These are phyloP conservation scores for Athrips mouffetella DNA, from an alignment of 2,888 invertebrate genomes.

Conservation along the genomic window DNA sequence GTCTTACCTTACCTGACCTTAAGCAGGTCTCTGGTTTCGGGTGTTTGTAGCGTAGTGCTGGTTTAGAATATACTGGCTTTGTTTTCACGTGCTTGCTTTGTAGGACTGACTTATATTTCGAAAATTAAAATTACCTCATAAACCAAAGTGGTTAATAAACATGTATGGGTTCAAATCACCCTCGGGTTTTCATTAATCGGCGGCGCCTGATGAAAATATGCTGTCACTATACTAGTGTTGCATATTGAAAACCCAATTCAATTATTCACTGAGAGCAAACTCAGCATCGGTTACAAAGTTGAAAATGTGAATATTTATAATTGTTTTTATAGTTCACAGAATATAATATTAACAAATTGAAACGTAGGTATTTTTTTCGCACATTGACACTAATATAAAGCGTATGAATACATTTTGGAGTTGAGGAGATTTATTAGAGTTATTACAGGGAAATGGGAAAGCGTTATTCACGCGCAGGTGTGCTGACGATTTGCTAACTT, in stretches of 20 bases:
- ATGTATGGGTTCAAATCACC: neutral
- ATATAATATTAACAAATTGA: neutral
- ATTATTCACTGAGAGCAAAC: conserved; percentile 52
- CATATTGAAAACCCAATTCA: conserved; percentile 53
- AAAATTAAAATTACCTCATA: neutral
- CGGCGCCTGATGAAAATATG: conserved; percentile 49
- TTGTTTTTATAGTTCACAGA: neutral
- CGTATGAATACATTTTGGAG: conserved; percentile 61
- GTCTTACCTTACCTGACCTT: no score
- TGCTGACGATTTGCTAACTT: conserved; percentile 74
- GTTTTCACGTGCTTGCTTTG: no score
- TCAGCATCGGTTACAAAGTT: conserved; percentile 38
- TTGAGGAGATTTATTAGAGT: conserved; percentile 60
- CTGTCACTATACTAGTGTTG: conserved; percentile 50
- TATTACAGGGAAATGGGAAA: conserved; percentile 67
- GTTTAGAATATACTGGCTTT: no score
- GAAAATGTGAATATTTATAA: conserved; percentile 20
- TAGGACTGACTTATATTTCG: no score
- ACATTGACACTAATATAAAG: conserved; percentile 45
- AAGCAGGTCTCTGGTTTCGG: no score
- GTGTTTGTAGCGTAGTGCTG: no score
- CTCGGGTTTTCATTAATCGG: conserved; percentile 47
- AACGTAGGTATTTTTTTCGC: conserved; percentile 19
- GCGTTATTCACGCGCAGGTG: conserved; percentile 74
- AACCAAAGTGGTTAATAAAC: neutral